These are phyloP conservation scores for Choloepus didactylus DNA, from an alignment of 2,797 vertebrate genomes.

Conservation along the genomic window DNA sequence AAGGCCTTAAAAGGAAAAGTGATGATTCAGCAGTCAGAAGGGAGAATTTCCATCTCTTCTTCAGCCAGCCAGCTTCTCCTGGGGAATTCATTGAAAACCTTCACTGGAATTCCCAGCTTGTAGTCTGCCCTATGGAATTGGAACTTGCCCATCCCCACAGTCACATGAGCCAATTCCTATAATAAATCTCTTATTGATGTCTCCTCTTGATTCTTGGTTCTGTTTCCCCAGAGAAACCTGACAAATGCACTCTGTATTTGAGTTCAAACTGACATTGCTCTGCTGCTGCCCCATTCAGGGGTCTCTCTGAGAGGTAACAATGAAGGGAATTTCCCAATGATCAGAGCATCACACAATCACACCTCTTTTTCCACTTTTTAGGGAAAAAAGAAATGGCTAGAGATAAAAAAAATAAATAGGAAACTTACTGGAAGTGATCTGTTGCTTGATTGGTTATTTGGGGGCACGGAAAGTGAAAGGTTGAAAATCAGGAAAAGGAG, in stretches of 20 bases:
- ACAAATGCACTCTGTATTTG: neutral
- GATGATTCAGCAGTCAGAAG: too few relatives aligned
- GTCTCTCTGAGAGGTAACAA: neutral
- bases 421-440: neutral
- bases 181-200: too few relatives aligned
- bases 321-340: neutral
- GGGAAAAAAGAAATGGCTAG: neutral
- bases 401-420: neutral
- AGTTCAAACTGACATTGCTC: neutral
- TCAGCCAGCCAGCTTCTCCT: too few relatives aligned
- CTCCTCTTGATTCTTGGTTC: too few relatives aligned
- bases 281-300: neutral
- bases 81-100: too few relatives aligned
- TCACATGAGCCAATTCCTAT: too few relatives aligned
- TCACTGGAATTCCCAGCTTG: too few relatives aligned
- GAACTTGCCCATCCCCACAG: too few relatives aligned
- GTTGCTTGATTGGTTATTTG: neutral
- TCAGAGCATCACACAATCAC: neutral
- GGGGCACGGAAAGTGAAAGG: neutral
- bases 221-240: too few relatives aligned
- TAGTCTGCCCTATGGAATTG: too few relatives aligned
- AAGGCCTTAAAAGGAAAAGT: too few relatives aligned
- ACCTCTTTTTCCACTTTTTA: neutral
- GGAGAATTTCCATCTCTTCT: too few relatives aligned
- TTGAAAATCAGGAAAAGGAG: neutral